Percentiles rank a stretch among this genome's conserved stretches.
Evolutionary conservation across 2,113 vertebrate genomes (phyloP).

Genomic region (Ranitomeya imitator): DNA sequence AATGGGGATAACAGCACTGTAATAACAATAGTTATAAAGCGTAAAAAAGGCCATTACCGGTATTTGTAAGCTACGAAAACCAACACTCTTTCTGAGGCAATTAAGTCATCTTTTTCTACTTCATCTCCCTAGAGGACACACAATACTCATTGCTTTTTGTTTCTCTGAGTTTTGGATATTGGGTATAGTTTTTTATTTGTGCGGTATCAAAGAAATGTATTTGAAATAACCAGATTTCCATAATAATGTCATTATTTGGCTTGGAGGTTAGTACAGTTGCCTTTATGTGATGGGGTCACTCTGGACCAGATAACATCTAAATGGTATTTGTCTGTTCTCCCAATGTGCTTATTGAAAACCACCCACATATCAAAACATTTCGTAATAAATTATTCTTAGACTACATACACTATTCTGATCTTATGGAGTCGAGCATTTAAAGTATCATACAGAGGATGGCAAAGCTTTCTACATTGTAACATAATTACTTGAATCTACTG

Average conservation of each 20-base stretch:
- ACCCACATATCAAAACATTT: neutral
- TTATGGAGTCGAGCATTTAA: no score
- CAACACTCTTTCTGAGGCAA: constrained; percentile 33
- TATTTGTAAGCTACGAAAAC: constrained; percentile 25
- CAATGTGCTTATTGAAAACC: neutral
- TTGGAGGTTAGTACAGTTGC: neutral
- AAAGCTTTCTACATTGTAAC: no score
- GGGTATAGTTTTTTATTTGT: no score
- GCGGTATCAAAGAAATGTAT: neutral
- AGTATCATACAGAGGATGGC: no score
- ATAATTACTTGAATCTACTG: no score
- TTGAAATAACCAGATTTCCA: neutral
- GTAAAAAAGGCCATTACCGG: constrained; percentile 42
- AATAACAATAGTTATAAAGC: constrained; percentile 43
- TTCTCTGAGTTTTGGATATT: neutral
- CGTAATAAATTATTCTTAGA: neutral
- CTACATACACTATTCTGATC: neutral
- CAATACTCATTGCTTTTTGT: neutral
- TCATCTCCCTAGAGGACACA: constrained; percentile 18
- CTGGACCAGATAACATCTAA: neutral
- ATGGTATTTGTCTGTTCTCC: neutral
- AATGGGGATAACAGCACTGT: constrained; percentile 35
- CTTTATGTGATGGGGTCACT: neutral
- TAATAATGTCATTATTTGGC: neutral
- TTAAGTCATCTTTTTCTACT: constrained; percentile 35